phyloP scores from a whole-genome alignment of 53 echinoderm and acorn worm species.

The Paracentrotus lividus region DNA sequence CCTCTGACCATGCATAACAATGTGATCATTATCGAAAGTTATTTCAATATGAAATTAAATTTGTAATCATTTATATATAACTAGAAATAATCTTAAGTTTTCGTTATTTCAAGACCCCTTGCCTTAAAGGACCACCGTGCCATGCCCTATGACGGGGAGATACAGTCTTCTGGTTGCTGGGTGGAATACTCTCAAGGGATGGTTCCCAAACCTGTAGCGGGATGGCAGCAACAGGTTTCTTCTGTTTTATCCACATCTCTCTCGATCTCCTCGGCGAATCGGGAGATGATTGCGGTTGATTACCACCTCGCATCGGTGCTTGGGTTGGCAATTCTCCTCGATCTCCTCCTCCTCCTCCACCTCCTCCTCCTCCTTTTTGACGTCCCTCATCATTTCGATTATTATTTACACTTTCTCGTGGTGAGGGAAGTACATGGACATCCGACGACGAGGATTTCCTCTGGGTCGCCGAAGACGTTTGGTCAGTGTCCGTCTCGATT shows the following conservation, averaged over 20 bases:
- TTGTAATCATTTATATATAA: background rate
- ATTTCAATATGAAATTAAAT: constrained; percentile 12
- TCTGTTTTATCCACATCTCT: constrained; percentile 72
- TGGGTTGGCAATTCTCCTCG: background rate
- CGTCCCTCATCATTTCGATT: background rate
- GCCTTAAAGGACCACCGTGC: constrained; percentile 35
- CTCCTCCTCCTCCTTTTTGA: background rate
- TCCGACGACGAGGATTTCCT: background rate
- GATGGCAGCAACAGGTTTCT: constrained; percentile 76
- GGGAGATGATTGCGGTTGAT: constrained; percentile 15
- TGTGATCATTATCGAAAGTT: background rate
- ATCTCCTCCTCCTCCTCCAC: background rate
- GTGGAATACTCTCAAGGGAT: constrained; percentile 86
- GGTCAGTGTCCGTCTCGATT: background rate
- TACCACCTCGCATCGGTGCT: background rate
- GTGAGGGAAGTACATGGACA: constrained; percentile 23
- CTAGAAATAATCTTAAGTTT: background rate
- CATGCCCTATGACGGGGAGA: constrained; percentile 80
- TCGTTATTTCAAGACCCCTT: constrained; percentile 82
- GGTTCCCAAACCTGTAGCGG: constrained; percentile 91
- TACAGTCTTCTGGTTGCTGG: constrained; percentile 79
- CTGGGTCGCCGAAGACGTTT: background rate
- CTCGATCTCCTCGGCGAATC: constrained; percentile 8
- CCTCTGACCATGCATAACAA: no score
- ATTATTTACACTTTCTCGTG: background rate